A percentile compares a stretch with the other conserved stretches of the same genome.
These are phyloP conservation scores for Poeciliopsis occidentalis DNA, from an alignment of 2,113 vertebrate genomes.

Conservation along the genomic window DNA sequence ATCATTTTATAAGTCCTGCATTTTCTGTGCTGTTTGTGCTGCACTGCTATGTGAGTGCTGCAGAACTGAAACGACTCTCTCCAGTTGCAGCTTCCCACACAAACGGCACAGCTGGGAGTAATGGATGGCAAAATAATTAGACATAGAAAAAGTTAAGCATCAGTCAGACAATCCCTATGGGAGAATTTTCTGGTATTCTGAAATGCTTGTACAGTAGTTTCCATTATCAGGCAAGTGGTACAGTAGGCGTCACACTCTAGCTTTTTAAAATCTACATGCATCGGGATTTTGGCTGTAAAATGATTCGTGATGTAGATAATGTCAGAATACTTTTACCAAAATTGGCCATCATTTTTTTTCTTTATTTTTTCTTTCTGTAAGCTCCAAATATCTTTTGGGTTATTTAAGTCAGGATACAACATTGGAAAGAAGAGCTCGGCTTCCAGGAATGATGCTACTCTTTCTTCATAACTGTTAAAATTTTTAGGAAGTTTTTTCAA, in stretches of 20 bases:
- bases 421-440: background rate
- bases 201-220: constrained; percentile 6
- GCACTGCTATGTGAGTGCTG: constrained; percentile 40
- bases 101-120: constrained; percentile 35
- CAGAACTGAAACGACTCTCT: constrained; percentile 24
- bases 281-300: background rate
- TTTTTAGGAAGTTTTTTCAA: background rate
- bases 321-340: background rate
- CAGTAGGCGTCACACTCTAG: background rate
- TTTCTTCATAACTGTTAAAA: background rate
- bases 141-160: constrained; percentile 43
- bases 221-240: constrained; percentile 29
- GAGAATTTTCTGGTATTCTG: constrained; percentile 28
- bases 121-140: constrained; percentile 54
- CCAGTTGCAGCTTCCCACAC: constrained; percentile 33
- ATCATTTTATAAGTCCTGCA: constrained; percentile 2
- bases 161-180: constrained; percentile 43
- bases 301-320: background rate
- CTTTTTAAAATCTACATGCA: constrained; percentile 12
- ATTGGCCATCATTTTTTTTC: background rate
- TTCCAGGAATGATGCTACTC: background rate
- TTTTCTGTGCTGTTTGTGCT: constrained; percentile 27
- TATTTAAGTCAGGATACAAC: background rate
- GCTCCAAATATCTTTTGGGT: background rate
- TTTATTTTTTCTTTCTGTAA: background rate